These are phyloP conservation scores for Apotomis capreana DNA, from an alignment of 2,888 invertebrate species.

Conservation along the genomic window DNA sequence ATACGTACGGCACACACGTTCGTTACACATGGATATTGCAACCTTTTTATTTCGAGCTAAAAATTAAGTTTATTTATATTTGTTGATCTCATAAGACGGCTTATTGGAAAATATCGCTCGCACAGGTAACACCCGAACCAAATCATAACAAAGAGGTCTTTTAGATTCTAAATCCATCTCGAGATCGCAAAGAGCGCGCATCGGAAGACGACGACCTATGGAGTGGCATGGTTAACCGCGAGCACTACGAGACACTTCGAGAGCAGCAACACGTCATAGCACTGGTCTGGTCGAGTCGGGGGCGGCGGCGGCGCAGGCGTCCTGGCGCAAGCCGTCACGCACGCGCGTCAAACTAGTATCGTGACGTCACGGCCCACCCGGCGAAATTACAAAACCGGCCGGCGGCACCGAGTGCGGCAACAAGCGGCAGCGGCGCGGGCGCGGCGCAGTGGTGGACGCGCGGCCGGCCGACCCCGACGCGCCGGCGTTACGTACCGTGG, in stretches of 20 bases:
- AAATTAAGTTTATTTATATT: slow-evolving; percentile 20
- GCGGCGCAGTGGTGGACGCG: slow-evolving; percentile 77
- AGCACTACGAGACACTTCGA: slow-evolving; percentile 47
- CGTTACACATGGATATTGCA: slow-evolving; percentile 44
- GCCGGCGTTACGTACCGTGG: slow-evolving; percentile 78
- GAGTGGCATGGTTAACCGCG: slow-evolving; percentile 5
- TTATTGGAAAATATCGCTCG: slow-evolving; percentile 32
- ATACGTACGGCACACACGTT: slow-evolving; percentile 32
- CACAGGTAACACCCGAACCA: background rate
- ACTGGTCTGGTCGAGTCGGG: slow-evolving; percentile 77
- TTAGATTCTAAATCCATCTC: slow-evolving; percentile 9
- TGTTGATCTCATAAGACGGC: slow-evolving; percentile 28
- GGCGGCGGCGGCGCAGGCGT: slow-evolving; percentile 66
- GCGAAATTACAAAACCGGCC: slow-evolving; percentile 82
- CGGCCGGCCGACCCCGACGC: slow-evolving; percentile 81
- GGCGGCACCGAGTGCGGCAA: slow-evolving; percentile 65
- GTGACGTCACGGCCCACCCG: slow-evolving; percentile 81
- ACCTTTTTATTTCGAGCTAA: slow-evolving; percentile 39
- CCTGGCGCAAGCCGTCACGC: slow-evolving; percentile 79
- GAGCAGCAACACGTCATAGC: slow-evolving; percentile 76
- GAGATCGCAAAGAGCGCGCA: slow-evolving; percentile 2
- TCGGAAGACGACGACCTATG: slow-evolving; percentile 6
- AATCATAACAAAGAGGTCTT: slow-evolving; percentile 24
- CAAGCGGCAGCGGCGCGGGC: slow-evolving; percentile 59
- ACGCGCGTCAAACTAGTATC: slow-evolving; percentile 80